Conservation (phyloP, 2,113 vertebrate genomes). For the Microcebus murinus region DNA sequence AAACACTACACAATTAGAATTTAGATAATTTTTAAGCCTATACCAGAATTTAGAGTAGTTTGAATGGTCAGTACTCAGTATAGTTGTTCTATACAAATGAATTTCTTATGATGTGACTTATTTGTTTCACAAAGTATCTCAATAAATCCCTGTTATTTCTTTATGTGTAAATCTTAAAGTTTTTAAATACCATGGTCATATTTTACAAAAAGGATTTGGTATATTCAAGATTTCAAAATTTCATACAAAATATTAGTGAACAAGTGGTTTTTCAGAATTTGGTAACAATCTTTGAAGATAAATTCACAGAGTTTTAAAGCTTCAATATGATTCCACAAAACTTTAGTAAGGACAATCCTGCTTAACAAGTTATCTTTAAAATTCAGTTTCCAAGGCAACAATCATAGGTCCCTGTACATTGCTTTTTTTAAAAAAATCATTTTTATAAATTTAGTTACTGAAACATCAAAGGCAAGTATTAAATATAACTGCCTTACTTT, state of each 20-base stretch:
- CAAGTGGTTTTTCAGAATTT: conserved; percentile 61
- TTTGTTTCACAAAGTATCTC: conserved; percentile 38
- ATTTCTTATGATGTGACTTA: conserved; percentile 15
- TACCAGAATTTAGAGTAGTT: conserved; percentile 12
- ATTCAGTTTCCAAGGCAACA: conserved; percentile 88
- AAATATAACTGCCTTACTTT: conserved; percentile 78
- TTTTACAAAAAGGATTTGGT: conserved; percentile 1
- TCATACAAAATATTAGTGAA: conserved; percentile 63
- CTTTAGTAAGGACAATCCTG: conserved; percentile 80
- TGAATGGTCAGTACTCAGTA: conserved; percentile 19
- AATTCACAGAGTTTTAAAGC: conserved; percentile 58
- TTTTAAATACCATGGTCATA: conserved; percentile 40
- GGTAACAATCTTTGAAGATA: conserved; percentile 58
- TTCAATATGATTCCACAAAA: conserved; percentile 73
- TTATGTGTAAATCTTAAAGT: conserved; percentile 12
- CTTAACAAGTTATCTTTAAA: conserved; percentile 84
- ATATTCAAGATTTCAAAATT: conserved; percentile 56
- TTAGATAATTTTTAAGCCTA: conserved; percentile 46
- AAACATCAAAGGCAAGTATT: conserved; percentile 70
- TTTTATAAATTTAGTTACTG: conserved; percentile 77
- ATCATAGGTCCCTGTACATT: conserved; percentile 77
- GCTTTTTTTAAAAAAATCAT: conserved; percentile 74
- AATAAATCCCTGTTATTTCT: conserved; percentile 1
- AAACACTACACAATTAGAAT: conserved; percentile 46
- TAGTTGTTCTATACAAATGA: conserved; percentile 32